Evolutionary conservation across 2,113 vertebrate species (phyloP), one percentile per base, ranked within the genome.

Genomic region (Ranitomeya imitator): DNA sequence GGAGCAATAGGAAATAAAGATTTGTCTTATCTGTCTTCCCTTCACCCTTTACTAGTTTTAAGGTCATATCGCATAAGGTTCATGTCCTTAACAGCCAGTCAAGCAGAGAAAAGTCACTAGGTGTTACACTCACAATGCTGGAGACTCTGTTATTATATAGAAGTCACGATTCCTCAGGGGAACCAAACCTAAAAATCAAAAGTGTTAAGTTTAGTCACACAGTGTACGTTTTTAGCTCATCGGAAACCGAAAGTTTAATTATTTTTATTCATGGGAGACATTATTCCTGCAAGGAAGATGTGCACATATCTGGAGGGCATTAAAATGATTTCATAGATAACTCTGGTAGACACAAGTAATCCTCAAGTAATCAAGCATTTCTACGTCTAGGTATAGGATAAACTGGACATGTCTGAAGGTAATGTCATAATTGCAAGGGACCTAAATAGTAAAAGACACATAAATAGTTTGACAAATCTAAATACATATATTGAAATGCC

Each of bases 221-320:
- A 76, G 51, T 76, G 51, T 76, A 76, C 18, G 3, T 76, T 76
- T 76, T 12, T 76, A 11, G 73, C 45, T 76, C 45, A 76, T 76
- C 73, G 51, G 73, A 76, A 76, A 52, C 45, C 19, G 73, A 21
- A 76, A 76, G 73, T 76, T 37, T 76, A 76, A 76, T 76, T 76
- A 76, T 76, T 76, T 76, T 76, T 76, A 76, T 76, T 76, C 37
- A 76, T 76, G 45, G 73, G 37, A 76, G 73, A 76, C 73, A 21
- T 76, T 45, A 16, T 37, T 74, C 37, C 31, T 45, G 31, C 15
- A 74, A 69, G 16, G 71, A 74, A 45, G 71, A 37, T 11, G 73
- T 51, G 73, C 73, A 52, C 15, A 52, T 3, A 52, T 76, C 19
- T 51, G 16, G 73, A 76, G 51, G 71, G 73, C 73, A 76, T 21